These are phyloP conservation scores for Monomorium pharaonis DNA, from an alignment of 1,140 invertebrate species.

Conservation along the genomic window DNA sequence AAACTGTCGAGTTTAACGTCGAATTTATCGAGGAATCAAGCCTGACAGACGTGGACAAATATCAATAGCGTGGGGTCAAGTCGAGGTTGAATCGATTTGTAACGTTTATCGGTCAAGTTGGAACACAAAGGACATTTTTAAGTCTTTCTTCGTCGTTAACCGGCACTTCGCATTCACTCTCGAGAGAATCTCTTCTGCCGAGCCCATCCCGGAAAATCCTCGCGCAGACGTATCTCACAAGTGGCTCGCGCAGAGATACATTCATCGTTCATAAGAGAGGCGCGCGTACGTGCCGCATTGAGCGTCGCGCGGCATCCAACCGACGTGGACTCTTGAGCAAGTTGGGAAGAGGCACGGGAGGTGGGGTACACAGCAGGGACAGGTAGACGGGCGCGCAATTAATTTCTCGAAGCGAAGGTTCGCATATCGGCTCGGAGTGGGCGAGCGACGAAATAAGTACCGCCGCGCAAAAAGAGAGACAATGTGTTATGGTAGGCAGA, in stretches of 20 bases:
- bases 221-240: neutral
- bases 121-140: neutral
- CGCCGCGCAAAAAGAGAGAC: neutral
- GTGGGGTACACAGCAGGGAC: slow-evolving; percentile 22
- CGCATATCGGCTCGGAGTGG: slow-evolving; percentile 9
- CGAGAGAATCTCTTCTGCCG: slow-evolving; percentile 21
- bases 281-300: neutral
- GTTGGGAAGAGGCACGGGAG: slow-evolving; percentile 14
- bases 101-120: slow-evolving; percentile 15
- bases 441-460: slow-evolving; percentile 43
- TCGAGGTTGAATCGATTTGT: neutral
- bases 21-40: neutral
- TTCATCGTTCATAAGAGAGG: slow-evolving; percentile 23
- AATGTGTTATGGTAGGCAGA: neutral
- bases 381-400: slow-evolving; percentile 52
- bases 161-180: neutral
- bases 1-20: neutral
- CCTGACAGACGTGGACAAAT: slow-evolving; percentile 20
- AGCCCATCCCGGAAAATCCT: neutral
- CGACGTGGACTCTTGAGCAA: slow-evolving; percentile 31
- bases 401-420: slow-evolving; percentile 62
- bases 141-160: neutral
- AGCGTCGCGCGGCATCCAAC: slow-evolving; percentile 2
- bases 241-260: neutral
- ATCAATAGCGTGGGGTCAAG: neutral